These are phyloP conservation scores for Drosophila hydei DNA, from an alignment of 1,140 invertebrate genomes.

Conservation along the genomic window DNA sequence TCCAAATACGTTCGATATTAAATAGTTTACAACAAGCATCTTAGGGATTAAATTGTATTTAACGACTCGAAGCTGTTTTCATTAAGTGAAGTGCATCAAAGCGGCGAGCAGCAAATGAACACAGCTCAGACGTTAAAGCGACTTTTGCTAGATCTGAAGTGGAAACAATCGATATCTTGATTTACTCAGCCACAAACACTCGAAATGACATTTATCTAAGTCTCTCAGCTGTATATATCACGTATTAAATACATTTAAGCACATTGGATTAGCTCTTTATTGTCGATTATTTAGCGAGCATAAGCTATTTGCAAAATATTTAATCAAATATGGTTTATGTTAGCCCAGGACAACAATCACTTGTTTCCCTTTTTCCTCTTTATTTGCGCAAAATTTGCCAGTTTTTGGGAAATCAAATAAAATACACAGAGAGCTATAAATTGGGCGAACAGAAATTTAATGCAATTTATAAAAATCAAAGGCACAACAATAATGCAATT, in stretches of 20 bases:
- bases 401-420: too few relatives aligned
- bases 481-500: slow-evolving; percentile 74
- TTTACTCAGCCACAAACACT: neutral
- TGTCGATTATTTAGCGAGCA: too few relatives aligned
- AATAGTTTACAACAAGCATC: slow-evolving; percentile 15
- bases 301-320: too few relatives aligned
- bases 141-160: too few relatives aligned
- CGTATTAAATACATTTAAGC: too few relatives aligned
- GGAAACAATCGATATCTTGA: neutral
- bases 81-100: too few relatives aligned
- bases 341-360: neutral
- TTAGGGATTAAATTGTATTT: slow-evolving; percentile 7
- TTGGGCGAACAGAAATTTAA: slow-evolving; percentile 24
- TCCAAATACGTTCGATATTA: slow-evolving; percentile 31
- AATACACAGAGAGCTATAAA: too few relatives aligned
- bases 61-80: neutral
- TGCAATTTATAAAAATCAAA: slow-evolving; percentile 72
- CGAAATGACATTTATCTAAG: neutral
- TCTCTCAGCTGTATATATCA: neutral
- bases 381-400: slow-evolving; percentile 1
- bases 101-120: too few relatives aligned
- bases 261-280: too few relatives aligned
- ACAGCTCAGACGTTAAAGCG: too few relatives aligned
- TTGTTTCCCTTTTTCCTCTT: neutral
- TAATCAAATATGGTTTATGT: neutral